These are phyloP conservation scores for Platichthys stellatus DNA, from an alignment of 2,113 vertebrate genomes.

Conservation along the genomic window DNA sequence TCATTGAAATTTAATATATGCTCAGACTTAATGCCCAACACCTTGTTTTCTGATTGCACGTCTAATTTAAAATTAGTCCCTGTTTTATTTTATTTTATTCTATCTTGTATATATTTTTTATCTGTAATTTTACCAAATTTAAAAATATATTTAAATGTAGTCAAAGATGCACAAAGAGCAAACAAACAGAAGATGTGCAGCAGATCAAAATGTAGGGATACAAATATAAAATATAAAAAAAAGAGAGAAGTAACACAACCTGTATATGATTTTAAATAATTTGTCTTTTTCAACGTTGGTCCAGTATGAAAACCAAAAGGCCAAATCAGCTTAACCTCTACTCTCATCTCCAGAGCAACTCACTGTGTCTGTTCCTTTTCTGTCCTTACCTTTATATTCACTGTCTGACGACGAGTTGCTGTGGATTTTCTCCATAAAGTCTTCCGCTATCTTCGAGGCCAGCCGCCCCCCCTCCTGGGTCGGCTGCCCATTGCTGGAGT, in stretches of 20 bases:
- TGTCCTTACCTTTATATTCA: conserved; percentile 94
- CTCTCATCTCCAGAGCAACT: not conserved
- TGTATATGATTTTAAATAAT: not conserved
- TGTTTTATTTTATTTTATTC: not conserved
- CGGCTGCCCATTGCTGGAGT: conserved; percentile 93
- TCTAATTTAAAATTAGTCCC: not conserved
- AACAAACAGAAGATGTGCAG: not conserved
- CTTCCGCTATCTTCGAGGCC: conserved; percentile 88
- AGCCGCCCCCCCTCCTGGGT: conserved; percentile 89
- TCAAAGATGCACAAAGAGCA: not conserved
- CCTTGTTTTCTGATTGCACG: not conserved
- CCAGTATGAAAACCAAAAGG: not conserved
- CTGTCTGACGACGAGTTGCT: conserved; percentile 94
- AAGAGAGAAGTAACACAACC: not conserved
- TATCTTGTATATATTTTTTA: not conserved
- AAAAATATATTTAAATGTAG: not conserved
- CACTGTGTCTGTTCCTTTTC: too few relatives aligned
- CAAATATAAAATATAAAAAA: not conserved
- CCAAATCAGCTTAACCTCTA: not conserved
- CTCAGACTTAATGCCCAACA: not conserved
- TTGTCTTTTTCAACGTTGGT: not conserved
- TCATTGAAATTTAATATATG: not conserved
- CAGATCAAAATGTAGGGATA: not conserved
- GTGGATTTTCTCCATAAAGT: conserved; percentile 93
- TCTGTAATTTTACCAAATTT: not conserved